Base-by-base conservation (phyloP, 2,888 invertebrate species). In the Cabera pusaria region DNA sequence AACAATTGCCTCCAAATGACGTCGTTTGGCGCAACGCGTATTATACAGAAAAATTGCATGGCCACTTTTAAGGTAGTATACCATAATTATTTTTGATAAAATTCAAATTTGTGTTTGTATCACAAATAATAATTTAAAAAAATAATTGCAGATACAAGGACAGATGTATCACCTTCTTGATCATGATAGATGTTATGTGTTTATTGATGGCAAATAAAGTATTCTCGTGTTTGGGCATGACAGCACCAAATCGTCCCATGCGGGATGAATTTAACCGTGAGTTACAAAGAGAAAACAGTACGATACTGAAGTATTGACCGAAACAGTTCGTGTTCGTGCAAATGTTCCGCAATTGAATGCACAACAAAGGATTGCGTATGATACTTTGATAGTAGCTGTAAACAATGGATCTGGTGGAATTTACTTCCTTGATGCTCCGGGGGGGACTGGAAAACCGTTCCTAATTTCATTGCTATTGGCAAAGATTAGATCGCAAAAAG, bases 121-220 rank as follows among this genome's bases (percentile, higher is more conserved):
- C 2, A 3, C 14, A 14, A 14, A 3, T 14, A 14, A 2, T 14
- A 3, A 14, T 14, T 14, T 3, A 3, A 2, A 14, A 14, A 27
- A 26, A 26, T 26, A 1, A 27, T 10, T 17, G 27, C 8, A 27
- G 27, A 27, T 44, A 44, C 43, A 51, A 51, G 32, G 37, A 47
- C 3, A 22, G n/a, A n/a, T n/a, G n/a, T n/a, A n/a, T n/a, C n/a
- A n/a, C n/a, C n/a, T n/a, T 42, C 38, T 52, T 47, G 31, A 43
- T 49, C 24, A 21, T 32, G 9, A 49, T 57, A 23, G 56, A 60
- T 32, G 56, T 59, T 27, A 46, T 53, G 44, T 60, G 58, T 39
- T 59, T 56, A 35, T 35, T 52, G 40, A 53, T 60, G 29, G 27
- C 49, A 42, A 59, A 58, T 41, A 61, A 59, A 52, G 33, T 57